Base-by-base conservation (phyloP, 2,888 invertebrate genomes). In the Allygus modestus region DNA sequence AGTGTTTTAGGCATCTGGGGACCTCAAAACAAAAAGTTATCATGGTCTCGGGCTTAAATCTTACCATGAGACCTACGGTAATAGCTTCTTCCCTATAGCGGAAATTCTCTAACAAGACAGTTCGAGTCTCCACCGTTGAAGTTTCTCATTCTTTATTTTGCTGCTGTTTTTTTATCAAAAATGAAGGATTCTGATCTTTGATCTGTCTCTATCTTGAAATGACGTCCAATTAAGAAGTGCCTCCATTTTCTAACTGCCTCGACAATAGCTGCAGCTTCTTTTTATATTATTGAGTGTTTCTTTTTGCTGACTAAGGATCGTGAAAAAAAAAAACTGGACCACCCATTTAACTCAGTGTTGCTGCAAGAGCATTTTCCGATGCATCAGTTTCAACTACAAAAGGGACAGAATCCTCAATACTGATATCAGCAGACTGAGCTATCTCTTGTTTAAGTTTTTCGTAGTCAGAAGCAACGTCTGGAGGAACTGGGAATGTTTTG, bases 221-320 rank as follows among this genome's bases (percentile, higher is more conserved):
- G 71, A 20, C 82, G 46, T 12, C 86, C 86, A n/a, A 87, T 82
- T 5, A 86, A 77, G 61, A 84, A 86, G 33, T 86, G 85, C 15
- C 85, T 69, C 86, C 85, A 87, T 84, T 87, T 87, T 33, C 84
- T 54, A 15, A 77, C 43, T 26, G 77, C 23, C 20, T 77, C 77
- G 20, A 77, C 51, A 23, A 86, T 88, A 26, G 87, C 87, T 33
- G 81, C 54, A 4, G 87, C 87, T 85, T 87, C 86, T 31, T 77
- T 77, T 20, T 77, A 51, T 17, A 28, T 26, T 51, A 23, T 20
- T 1, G 51, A 51, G 17, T 77, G 77, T 4, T 28, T 77, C 9
- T 58, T 69, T 85, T 87, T 86, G 26, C 65, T 83, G 20, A 81
- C 71, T 26, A 65, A 28, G 33, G 23, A 82, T 84, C 51, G 83